A percentile compares a stretch with the other conserved stretches of the same genome.
Conservation (phyloP, 2,888 invertebrate genomes). For the Oasisia sp. region DNA sequence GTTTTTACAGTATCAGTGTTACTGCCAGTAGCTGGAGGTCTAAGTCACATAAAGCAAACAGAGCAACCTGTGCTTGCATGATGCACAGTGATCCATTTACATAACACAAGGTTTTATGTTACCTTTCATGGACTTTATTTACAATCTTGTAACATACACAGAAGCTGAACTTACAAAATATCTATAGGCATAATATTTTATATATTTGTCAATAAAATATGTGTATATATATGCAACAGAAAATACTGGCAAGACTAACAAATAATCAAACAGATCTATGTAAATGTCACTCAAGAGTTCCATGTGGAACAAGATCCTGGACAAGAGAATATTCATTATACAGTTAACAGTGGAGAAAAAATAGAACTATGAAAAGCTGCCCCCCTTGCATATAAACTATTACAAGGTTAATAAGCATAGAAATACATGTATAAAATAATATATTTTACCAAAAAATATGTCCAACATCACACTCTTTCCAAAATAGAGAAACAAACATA, state of each 20-base stretch:
- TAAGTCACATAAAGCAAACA: not conserved
- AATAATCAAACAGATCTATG: not conserved
- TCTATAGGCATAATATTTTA: not conserved
- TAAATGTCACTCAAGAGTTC: not conserved
- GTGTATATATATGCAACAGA: not conserved
- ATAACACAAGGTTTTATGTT: not conserved
- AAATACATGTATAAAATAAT: not conserved
- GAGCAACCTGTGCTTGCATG: not conserved
- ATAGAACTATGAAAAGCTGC: not conserved
- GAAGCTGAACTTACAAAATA: not conserved
- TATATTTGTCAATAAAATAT: not conserved
- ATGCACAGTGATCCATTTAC: not conserved
- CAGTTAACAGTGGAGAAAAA: not conserved
- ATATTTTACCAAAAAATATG: constrained; percentile 13
- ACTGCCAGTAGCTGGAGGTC: not conserved
- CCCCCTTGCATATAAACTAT: not conserved
- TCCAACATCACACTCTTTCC: not conserved
- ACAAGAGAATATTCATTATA: not conserved
- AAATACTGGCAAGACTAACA: not conserved
- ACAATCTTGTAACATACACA: not conserved
- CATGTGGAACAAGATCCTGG: not conserved
- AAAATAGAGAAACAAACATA: not conserved
- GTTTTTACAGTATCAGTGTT: no score
- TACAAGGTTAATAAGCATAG: not conserved
- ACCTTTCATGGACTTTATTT: not conserved